These are phyloP conservation scores for Penelope pileata DNA, from an alignment of 2,113 vertebrate genomes.

Conservation along the genomic window DNA sequence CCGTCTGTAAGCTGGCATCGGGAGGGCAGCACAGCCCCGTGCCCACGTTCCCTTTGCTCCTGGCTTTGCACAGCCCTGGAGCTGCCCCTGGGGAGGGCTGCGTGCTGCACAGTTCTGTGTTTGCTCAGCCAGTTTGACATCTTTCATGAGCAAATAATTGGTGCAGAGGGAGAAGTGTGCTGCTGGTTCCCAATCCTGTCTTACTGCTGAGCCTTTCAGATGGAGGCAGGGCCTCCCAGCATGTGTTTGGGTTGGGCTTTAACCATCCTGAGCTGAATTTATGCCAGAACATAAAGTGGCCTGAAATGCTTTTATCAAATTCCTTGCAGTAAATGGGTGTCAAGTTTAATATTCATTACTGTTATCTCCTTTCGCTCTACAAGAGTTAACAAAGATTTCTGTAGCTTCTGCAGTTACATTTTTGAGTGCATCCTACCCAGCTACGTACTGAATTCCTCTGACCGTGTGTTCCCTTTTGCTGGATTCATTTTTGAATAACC, in stretches of 20 bases:
- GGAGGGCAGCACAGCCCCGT: not conserved
- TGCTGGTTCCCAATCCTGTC: accelerated
- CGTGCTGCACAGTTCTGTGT: accelerated
- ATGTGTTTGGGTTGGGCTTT: accelerated
- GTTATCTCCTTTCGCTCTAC: not conserved
- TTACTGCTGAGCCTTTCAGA: not conserved
- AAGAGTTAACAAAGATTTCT: not conserved
- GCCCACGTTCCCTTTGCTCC: accelerated
- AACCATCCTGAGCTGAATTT: not conserved
- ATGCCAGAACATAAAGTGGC: not conserved
- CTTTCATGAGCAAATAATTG: not conserved
- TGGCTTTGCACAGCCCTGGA: accelerated
- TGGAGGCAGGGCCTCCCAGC: not conserved
- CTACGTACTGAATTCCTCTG: not conserved
- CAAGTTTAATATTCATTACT: not conserved
- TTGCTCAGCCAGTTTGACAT: not conserved
- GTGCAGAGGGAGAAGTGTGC: not conserved
- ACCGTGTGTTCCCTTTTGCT: not conserved
- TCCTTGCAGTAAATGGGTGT: not conserved
- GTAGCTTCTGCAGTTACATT: not conserved
- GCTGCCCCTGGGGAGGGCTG: not conserved
- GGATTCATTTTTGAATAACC: not conserved
- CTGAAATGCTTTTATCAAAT: not conserved
- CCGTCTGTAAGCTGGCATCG: not conserved
- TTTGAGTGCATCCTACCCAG: not conserved